These are phyloP conservation scores for Philypnodon macrostomus DNA, from an alignment of 2,797 vertebrate species.

Conservation along the genomic window DNA sequence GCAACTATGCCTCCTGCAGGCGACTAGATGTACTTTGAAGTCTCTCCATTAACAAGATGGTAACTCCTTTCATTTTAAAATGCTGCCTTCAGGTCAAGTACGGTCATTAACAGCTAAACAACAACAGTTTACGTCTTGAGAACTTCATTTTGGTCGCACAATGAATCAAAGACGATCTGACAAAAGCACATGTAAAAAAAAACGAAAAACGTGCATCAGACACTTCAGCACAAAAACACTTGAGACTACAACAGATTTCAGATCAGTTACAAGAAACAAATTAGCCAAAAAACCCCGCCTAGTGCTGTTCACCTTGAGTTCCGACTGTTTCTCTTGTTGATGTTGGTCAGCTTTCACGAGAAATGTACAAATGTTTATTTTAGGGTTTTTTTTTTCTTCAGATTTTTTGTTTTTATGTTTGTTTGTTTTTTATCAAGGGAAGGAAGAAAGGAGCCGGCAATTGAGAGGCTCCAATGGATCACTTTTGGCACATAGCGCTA, in stretches of 20 bases:
- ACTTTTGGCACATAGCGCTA: conserved; percentile 45
- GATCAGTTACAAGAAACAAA: background rate
- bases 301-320: background rate
- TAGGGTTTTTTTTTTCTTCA: too few relatives aligned
- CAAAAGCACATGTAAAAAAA: conserved; percentile 6
- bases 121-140: background rate
- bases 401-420: background rate
- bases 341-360: conserved; percentile 25
- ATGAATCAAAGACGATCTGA: background rate
- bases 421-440: background rate
- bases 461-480: conserved; percentile 40
- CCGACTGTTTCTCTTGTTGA: conserved; percentile 20
- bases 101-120: too few relatives aligned
- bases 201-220: background rate
- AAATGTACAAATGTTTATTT: conserved; percentile 41
- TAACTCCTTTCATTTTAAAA: too few relatives aligned
- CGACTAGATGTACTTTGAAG: too few relatives aligned
- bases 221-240: background rate
- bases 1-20: too few relatives aligned
- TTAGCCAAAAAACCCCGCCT: conserved; percentile 12
- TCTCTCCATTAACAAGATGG: background rate
- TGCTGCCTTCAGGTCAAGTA: too few relatives aligned
- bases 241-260: background rate
- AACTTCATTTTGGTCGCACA: background rate
- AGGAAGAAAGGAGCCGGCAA: conserved; percentile 8